Conservation (phyloP, 2,888 invertebrate species). For the Lypha dubia region DNA sequence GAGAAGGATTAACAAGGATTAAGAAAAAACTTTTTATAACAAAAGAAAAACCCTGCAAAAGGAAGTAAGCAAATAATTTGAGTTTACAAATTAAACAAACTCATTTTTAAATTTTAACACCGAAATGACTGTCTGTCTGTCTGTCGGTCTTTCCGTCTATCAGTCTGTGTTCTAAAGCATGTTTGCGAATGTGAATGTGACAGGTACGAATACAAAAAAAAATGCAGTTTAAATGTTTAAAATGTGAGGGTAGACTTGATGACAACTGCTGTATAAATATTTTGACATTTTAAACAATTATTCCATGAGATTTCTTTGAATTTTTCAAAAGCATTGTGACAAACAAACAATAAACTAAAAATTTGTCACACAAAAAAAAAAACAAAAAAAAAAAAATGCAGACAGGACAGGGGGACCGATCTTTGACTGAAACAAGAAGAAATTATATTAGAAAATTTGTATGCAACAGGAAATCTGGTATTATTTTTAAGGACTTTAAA, state of each 20-base stretch:
- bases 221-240: conserved; percentile 11
- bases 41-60: conserved; percentile 10
- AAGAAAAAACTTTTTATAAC: neutral
- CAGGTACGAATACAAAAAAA: conserved; percentile 19
- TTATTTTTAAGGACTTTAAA: neutral
- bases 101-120: neutral
- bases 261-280: conserved; percentile 75
- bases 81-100: neutral
- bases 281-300: conserved; percentile 72
- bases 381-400: neutral
- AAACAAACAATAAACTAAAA: conserved; percentile 31
- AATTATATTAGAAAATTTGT: neutral
- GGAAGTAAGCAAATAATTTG: conserved; percentile 32
- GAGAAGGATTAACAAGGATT: conserved; percentile 51
- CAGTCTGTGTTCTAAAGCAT: neutral
- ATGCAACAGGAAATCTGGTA: conserved; percentile 58
- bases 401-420: conserved; percentile 16
- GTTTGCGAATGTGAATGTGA: neutral
- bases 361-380: conserved; percentile 39
- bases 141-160: neutral
- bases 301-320: conserved; percentile 40
- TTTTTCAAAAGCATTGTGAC: conserved; percentile 29
- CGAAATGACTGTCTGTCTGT: neutral
- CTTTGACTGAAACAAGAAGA: conserved; percentile 1
- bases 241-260: conserved; percentile 64